Conservation (phyloP, 2,797 vertebrate species). For the Sebastes alutus region DNA sequence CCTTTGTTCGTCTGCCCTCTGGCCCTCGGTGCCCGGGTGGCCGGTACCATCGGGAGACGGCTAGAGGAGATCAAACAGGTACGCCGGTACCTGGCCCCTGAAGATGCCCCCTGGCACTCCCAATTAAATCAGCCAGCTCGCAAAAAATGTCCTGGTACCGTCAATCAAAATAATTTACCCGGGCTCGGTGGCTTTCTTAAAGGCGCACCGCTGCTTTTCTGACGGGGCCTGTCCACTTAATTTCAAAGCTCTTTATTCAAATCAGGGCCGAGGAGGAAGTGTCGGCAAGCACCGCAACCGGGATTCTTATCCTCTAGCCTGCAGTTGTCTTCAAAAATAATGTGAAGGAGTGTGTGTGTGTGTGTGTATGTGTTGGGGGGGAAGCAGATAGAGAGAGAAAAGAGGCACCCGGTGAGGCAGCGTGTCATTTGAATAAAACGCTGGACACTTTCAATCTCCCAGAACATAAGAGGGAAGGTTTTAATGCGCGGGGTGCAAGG, state of each 20-base stretch:
- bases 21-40: conserved; percentile 91
- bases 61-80: conserved; percentile 87
- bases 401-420: conserved; percentile 73
- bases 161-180: conserved; percentile 96
- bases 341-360: conserved; percentile 41
- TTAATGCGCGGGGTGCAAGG: conserved; percentile 71
- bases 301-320: conserved; percentile 83
- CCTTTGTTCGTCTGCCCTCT: conserved; percentile 97
- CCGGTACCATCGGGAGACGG: conserved; percentile 81
- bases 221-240: conserved; percentile 85
- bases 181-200: conserved; percentile 85
- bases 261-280: conserved; percentile 81
- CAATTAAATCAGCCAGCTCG: conserved; percentile 91
- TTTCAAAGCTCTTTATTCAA: conserved; percentile 88
- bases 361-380: not conserved
- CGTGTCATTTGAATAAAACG: conserved; percentile 81
- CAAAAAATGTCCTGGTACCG: conserved; percentile 83
- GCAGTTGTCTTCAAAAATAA: conserved; percentile 84
- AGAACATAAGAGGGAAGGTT: conserved; percentile 77
- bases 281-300: conserved; percentile 65
- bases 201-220: conserved; percentile 82
- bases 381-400: conserved; percentile 63
- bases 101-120: conserved; percentile 93
- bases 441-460: conserved; percentile 81
- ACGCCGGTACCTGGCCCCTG: conserved; percentile 88